These are phyloP conservation scores for Gobio gobio DNA, from an alignment of 2,113 vertebrate genomes.

Conservation along the genomic window DNA sequence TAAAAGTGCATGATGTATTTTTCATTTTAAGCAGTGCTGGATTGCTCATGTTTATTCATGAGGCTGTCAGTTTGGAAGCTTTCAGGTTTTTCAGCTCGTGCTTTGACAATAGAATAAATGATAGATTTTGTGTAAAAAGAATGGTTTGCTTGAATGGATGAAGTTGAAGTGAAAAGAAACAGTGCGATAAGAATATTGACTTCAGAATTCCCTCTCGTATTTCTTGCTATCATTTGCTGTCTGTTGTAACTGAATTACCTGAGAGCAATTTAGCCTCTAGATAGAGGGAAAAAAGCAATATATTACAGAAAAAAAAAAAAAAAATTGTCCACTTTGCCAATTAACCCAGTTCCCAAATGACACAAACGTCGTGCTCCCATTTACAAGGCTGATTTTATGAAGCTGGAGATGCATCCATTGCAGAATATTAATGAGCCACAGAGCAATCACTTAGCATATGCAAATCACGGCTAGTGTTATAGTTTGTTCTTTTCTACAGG, in stretches of 20 bases:
- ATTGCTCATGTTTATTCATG: constrained; percentile 59
- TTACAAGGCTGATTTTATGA: constrained; percentile 64
- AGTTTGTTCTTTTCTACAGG: constrained; percentile 31
- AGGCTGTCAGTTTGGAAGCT: constrained; percentile 52
- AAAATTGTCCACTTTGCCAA: constrained; percentile 14
- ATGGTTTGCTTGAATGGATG: background rate
- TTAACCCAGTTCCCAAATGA: constrained; percentile 52
- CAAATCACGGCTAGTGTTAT: constrained; percentile 42
- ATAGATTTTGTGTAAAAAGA: constrained; percentile 47
- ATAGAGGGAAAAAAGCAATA: background rate
- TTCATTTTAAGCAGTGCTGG: constrained; percentile 43
- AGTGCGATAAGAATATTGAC: constrained; percentile 21
- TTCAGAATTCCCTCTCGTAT: constrained; percentile 23
- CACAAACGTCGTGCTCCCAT: constrained; percentile 58
- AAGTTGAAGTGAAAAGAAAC: constrained; percentile 41
- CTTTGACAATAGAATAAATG: constrained; percentile 56
- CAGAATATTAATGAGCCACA: constrained; percentile 72
- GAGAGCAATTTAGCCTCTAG: constrained; percentile 14
- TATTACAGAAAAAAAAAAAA: background rate
- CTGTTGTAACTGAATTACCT: constrained; percentile 41
- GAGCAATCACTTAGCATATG: constrained; percentile 55
- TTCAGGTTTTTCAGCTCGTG: constrained; percentile 41
- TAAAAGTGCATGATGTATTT: constrained; percentile 45
- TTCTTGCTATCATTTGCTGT: constrained; percentile 16
- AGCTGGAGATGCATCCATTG: constrained; percentile 69